Percentiles rank a stretch among this genome's conserved stretches.
phyloP scores from a whole-genome alignment of 2,888 invertebrate genomes.

The Poecilus cupreus region DNA sequence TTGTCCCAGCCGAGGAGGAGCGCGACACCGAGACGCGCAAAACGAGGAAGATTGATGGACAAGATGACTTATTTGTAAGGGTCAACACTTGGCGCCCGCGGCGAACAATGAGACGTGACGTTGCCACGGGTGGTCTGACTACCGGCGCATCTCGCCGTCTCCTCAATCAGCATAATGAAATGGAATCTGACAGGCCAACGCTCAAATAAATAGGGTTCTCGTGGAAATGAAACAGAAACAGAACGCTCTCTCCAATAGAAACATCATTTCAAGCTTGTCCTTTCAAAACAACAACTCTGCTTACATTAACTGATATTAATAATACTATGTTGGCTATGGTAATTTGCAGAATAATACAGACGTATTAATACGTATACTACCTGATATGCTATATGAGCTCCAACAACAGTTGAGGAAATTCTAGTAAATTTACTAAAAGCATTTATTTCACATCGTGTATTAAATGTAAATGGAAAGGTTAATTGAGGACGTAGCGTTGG shows the following conservation, averaged over 20 bases:
- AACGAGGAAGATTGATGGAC: slow-evolving; percentile 58
- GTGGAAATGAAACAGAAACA: slow-evolving; percentile 30
- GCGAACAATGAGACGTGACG: slow-evolving; percentile 52
- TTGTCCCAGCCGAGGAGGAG: slow-evolving; percentile 43
- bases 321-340: not conserved
- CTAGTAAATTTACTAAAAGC: no score
- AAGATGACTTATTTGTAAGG: slow-evolving; percentile 59
- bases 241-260: not conserved
- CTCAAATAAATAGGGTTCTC: slow-evolving; percentile 46
- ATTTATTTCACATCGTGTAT: not conserved
- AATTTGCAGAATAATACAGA: no score
- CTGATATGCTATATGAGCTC: no score
- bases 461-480: slow-evolving; percentile 7
- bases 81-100: slow-evolving; percentile 55
- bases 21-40: slow-evolving; percentile 5
- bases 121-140: not conserved
- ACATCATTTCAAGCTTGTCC: slow-evolving; percentile 20
- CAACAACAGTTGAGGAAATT: no score
- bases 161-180: slow-evolving; percentile 56
- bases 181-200: slow-evolving; percentile 48
- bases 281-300: slow-evolving; percentile 14
- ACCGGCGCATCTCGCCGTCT: not conserved
- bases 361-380: no score
- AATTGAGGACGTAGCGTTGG: not conserved
- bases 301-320: slow-evolving; percentile 21